Conservation (phyloP, 2,113 vertebrate species). For the Calonectris borealis region DNA sequence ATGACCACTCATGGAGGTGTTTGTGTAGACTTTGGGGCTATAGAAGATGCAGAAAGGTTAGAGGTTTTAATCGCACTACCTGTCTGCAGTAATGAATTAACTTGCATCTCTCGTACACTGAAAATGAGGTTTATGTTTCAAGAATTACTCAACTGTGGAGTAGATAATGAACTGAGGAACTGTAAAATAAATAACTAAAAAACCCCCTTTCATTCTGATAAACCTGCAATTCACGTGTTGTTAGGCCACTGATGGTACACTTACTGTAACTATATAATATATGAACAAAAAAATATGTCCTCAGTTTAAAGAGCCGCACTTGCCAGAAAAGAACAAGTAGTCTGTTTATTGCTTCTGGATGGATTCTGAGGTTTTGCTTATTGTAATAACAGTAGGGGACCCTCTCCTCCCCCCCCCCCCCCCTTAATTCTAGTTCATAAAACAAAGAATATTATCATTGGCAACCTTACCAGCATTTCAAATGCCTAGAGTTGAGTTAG, state of each 20-base stretch:
- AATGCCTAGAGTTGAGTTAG: neutral
- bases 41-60: neutral
- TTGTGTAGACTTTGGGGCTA: neutral
- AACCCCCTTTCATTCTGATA: neutral
- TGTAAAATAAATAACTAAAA: neutral
- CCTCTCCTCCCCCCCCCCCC: rapidly evolving
- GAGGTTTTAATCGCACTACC: neutral
- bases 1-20: neutral
- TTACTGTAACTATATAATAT: neutral
- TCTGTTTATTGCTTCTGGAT: neutral
- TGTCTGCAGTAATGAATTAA: neutral
- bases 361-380: neutral
- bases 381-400: neutral
- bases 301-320: neutral
- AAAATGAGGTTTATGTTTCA: neutral
- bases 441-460: neutral
- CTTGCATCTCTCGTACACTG: neutral
- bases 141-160: neutral
- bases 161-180: neutral
- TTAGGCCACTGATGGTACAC: neutral
- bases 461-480: neutral
- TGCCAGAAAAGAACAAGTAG: neutral
- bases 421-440: neutral
- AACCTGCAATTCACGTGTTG: neutral
- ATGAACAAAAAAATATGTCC: neutral